Base-by-base conservation (phyloP, 92 coral and sea anemone genomes). In the Plumapathes pennacea region DNA sequence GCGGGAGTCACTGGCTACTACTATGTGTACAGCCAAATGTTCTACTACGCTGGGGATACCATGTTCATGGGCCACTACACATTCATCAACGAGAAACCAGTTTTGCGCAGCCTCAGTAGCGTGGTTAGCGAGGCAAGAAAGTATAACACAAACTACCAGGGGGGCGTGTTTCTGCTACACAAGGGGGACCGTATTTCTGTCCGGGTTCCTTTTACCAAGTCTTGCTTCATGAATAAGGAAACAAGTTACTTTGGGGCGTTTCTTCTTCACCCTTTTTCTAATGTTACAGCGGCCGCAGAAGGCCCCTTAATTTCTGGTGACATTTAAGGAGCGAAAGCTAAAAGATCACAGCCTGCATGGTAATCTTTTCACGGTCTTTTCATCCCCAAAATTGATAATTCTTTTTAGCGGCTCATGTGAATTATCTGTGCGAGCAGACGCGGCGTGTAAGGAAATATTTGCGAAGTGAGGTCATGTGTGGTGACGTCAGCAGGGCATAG, bases 211-310 rank as follows among this genome's bases (percentile, higher is more conserved):
- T 94, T 84, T 46, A 89, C 88, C 8, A 85, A 73, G 67, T 60
- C 76, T 10, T 63, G 76, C 25, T 89, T 76, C 22, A 89, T 94
- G 86, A 67, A 84, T 62, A 75, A 43, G 27, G 86, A 84, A 4
- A 81, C 88, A 38, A 84, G 97, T 37, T 94, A 84, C 52, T 94
- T 94, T 65, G 99, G 99, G 4, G 94, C 85, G 46, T 89, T 89
- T 44, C 72, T 94, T 25, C 40, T 94, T 11, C 82, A 71, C 52
- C 81, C 95, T 6, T 33, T 23, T 19, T 32, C 18, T 23, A 50
- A 60, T 24, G 6, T n/a, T 9, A 50, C 12, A 25, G 56, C 15
- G 5, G 17, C 30, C 38, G 60, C 63, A 19, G 28, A 43, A 45
- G n/a, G n/a, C n/a, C n/a, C n/a, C n/a, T n/a, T n/a, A n/a, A n/a